Conservation (phyloP, 1,140 invertebrate genomes). For the Bactericera cockerelli region DNA sequence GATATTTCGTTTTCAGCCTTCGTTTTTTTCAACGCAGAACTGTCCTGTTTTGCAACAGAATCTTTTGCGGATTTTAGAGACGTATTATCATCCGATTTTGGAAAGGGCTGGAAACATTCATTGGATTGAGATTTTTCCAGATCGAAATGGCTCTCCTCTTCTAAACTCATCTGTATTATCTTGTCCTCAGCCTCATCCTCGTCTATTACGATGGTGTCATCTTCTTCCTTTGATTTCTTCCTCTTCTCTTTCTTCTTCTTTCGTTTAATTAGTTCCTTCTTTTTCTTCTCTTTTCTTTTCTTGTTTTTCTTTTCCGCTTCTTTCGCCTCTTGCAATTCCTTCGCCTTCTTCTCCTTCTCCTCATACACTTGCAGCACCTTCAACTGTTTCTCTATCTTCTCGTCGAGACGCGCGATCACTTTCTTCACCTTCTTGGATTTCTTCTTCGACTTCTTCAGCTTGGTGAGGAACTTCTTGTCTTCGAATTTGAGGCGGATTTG, state of each 20-base stretch:
- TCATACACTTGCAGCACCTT: not conserved
- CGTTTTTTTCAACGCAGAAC: too few species aligned
- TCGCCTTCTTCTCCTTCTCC: not conserved
- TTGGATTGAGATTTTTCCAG: not conserved
- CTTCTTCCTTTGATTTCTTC: not conserved
- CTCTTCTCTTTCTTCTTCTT: not conserved
- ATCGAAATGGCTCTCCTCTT: not conserved
- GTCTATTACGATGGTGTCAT: not conserved
- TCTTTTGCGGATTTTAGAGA: too few species aligned
- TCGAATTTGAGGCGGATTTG: not conserved
- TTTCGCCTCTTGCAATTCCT: not conserved
- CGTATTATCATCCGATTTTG: too few species aligned
- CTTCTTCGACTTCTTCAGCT: conserved; percentile 1
- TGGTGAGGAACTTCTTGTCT: not conserved
- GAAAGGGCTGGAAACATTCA: too few species aligned
- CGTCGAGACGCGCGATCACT: not conserved
- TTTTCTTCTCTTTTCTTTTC: not conserved
- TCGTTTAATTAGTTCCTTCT: not conserved
- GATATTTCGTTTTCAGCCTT: too few species aligned
- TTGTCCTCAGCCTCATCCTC: not conserved
- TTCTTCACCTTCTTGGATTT: not conserved
- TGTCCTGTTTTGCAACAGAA: too few species aligned
- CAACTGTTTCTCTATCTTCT: not conserved
- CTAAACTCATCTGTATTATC: not conserved
- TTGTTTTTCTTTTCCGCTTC: not conserved